Evolutionary conservation across 2,113 vertebrate genomes (phyloP).

Genomic region (Oenanthe melanoleuca): DNA sequence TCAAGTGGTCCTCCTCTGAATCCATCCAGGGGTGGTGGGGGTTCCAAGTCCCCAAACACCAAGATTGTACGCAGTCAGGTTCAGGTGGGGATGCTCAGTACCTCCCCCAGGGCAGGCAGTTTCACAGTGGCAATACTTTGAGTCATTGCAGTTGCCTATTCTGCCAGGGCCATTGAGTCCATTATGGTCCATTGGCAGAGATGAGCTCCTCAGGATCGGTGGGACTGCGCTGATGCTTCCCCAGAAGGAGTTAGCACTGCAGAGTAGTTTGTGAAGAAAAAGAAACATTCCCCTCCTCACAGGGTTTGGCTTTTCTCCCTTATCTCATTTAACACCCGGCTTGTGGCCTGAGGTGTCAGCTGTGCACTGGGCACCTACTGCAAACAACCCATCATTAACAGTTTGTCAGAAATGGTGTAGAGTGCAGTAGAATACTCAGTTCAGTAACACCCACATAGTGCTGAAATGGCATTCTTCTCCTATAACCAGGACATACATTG

Average conservation of each 20-base stretch:
- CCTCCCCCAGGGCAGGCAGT: neutral
- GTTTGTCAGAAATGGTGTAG: neutral
- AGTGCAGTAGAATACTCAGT: neutral
- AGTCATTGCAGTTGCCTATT: no score
- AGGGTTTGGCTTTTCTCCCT: neutral
- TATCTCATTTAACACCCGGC: neutral
- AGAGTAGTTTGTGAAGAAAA: neutral
- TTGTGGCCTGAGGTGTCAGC: neutral
- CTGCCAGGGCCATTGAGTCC: neutral
- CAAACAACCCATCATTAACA: neutral
- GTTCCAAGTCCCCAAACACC: neutral
- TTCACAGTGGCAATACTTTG: neutral
- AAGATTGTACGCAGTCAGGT: neutral
- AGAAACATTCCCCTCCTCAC: neutral
- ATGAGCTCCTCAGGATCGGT: neutral
- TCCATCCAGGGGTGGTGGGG: neutral
- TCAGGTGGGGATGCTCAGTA: neutral
- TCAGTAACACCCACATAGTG: neutral
- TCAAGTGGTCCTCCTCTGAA: neutral
- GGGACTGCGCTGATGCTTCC: neutral
- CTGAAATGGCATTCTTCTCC: neutral
- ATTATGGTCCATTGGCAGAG: neutral
- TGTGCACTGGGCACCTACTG: no score
- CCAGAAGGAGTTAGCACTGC: neutral
- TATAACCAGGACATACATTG: neutral